Evolutionary conservation across 2,113 vertebrate species (phyloP), one percentile per base, ranked within the genome.

Genomic region (Probosciger aterrimus): DNA sequence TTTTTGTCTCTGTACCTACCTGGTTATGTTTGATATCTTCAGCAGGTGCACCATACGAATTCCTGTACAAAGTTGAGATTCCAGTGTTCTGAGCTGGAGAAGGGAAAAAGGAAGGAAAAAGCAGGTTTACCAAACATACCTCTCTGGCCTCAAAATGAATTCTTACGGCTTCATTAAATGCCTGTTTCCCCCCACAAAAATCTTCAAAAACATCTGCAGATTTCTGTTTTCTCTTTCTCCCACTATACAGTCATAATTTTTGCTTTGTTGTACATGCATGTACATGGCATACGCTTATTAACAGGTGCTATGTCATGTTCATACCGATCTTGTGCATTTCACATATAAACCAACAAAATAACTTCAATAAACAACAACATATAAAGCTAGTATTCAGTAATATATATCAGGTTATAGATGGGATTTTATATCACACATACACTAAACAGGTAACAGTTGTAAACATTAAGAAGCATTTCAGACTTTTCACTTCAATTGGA

Each of bases 11-110:
- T 18, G 3, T 12, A 37, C 78, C 96, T 97, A 99, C 99, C 98
- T 99, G 99, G 97, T 99, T 99, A 95, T 98, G 99, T 98, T 99
- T 99, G 97, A 99, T 98, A 96, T 99, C 99, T 97, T 99, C 99
- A 88, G 98, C 97, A 95, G 99, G 98, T 2, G 99, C 99, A 96
- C 99, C 98, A 91, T 99, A 99, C 1, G 99, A 99, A 98, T 99
- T 99, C 96, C 99, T 99, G 96, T 99, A 99, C 97, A 99, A 98
- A 65, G 99, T 99, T 31, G 99, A 99, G 91, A 99, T 99, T 97
- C 99, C 99, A 96, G 99, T 98, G 93, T 98, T 99, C 97, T 99
- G 99, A 98, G 98, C 99, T 99, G 93, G 67, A 97, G 88, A 70
- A 18, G 94, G 70, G 92, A 92, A 80, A 79, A 94, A 88, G 60